phyloP scores from a whole-genome alignment of 2,888 invertebrate genomes.

The Digitonthophagus gazella region DNA sequence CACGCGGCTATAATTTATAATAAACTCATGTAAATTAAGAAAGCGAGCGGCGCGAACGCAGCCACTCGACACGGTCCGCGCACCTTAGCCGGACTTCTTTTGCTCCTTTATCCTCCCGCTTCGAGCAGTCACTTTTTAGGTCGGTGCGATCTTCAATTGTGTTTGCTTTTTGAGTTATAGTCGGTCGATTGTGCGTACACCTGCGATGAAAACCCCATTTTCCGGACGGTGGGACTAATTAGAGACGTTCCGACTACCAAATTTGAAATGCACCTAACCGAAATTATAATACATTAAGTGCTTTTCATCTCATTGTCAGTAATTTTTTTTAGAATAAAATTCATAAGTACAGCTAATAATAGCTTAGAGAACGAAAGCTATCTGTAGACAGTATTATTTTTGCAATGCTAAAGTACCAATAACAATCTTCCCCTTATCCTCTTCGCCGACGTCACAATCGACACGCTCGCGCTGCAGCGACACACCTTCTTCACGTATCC shows the following conservation, averaged over 20 bases:
- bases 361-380: too few relatives aligned
- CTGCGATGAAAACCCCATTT: background rate
- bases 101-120: background rate
- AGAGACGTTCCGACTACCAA: too few relatives aligned
- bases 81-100: slow-evolving; percentile 9
- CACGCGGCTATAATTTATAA: slow-evolving; percentile 32
- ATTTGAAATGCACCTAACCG: too few relatives aligned
- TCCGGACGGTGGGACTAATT: background rate
- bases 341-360: too few relatives aligned
- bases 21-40: slow-evolving; percentile 32
- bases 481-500: background rate
- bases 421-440: background rate
- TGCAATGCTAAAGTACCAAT: too few relatives aligned
- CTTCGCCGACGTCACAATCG: background rate
- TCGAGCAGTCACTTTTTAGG: slow-evolving; percentile 2
- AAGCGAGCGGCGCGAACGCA: slow-evolving; percentile 14
- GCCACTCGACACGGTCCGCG: background rate
- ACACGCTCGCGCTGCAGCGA: background rate
- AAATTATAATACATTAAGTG: too few relatives aligned
- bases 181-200: background rate
- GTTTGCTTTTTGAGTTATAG: background rate
- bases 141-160: background rate
- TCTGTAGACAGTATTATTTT: too few relatives aligned
- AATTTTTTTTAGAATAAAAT: too few relatives aligned
- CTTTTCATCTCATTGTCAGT: too few relatives aligned